A percentile compares a stretch with the other conserved stretches of the same genome.
phyloP scores from a whole-genome alignment of 2,888 invertebrate genomes.

The Platycheirus albimanus region DNA sequence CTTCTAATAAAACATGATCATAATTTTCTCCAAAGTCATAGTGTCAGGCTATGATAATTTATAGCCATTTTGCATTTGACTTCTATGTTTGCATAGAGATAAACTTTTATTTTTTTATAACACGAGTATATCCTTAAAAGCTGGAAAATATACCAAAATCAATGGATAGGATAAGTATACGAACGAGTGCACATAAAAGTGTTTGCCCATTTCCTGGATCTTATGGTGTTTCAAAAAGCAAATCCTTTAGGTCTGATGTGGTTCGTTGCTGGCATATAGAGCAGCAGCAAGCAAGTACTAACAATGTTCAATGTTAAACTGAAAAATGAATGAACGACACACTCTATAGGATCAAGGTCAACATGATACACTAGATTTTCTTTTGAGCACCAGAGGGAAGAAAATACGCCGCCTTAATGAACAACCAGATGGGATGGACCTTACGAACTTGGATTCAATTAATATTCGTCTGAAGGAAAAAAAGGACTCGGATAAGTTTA shows the following conservation, averaged over 20 bases:
- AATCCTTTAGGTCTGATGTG: neutral
- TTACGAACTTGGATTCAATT: slow-evolving; percentile 19
- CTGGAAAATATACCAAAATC: neutral
- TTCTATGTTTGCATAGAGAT: slow-evolving; percentile 6
- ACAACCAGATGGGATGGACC: slow-evolving; percentile 33
- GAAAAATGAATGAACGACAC: slow-evolving; percentile 15
- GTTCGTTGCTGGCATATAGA: neutral
- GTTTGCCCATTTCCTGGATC: neutral
- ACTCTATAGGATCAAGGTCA: slow-evolving; percentile 22
- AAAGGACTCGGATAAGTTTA: slow-evolving; percentile 10
- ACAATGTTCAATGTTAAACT: neutral
- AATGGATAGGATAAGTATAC: too few relatives aligned
- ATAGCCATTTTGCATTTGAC: slow-evolving; percentile 23
- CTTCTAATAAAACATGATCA: neutral
- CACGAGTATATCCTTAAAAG: neutral
- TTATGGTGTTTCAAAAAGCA: neutral
- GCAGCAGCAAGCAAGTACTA: neutral
- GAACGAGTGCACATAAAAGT: neutral
- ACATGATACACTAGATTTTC: slow-evolving; percentile 27
- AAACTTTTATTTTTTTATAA: too few relatives aligned
- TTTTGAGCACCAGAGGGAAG: slow-evolving; percentile 1
- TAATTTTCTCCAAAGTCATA: slow-evolving; percentile 1
- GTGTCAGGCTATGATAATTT: slow-evolving; percentile 31
- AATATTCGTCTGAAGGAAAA: slow-evolving; percentile 23
- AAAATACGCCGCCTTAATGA: neutral